phyloP scores from a whole-genome alignment of 2,888 invertebrate species.

The Cataglyphis rosenhaueri region DNA sequence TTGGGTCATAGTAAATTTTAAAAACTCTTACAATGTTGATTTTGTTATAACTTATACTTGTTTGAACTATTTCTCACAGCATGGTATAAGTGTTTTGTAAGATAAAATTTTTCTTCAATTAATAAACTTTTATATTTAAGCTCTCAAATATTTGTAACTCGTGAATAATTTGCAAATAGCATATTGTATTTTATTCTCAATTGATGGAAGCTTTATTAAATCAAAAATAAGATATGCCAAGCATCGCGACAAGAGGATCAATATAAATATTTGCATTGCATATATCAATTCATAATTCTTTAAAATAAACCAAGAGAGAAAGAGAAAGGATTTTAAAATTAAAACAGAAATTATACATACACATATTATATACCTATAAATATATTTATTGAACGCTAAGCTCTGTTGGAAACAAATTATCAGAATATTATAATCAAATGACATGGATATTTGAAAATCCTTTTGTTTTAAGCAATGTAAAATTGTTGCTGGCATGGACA shows the following conservation, averaged over 20 bases:
- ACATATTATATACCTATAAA: background rate
- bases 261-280: no score
- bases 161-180: background rate
- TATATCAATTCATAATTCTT: background rate
- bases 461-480: background rate
- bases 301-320: background rate
- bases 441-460: background rate
- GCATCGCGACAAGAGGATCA: background rate
- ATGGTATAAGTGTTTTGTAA: background rate
- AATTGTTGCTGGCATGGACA: background rate
- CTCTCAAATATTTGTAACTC: background rate
- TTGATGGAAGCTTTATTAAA: background rate
- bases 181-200: background rate
- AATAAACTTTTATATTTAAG: background rate
- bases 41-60: background rate
- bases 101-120: background rate
- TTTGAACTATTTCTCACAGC: background rate
- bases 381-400: background rate
- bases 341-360: background rate
- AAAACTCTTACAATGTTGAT: background rate
- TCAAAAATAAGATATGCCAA: background rate
- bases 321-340: background rate
- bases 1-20: background rate
- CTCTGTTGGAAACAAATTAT: background rate
- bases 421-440: conserved; percentile 4